Evolutionary conservation across 2,888 invertebrate genomes (phyloP), one percentile per base, ranked within the genome.

Genomic region (Myathropa florea): DNA sequence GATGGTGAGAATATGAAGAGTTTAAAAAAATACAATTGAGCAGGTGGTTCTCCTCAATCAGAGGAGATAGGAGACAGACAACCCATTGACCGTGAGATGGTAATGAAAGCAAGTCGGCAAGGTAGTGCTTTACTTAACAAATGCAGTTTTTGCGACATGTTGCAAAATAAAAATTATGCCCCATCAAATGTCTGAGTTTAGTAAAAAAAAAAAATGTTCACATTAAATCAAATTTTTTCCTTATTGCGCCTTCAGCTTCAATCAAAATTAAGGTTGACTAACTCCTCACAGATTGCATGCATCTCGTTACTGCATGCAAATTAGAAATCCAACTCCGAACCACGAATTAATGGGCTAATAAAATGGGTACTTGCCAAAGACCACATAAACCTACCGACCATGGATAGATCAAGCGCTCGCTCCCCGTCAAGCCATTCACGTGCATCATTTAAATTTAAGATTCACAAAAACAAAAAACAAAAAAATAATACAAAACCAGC

Each of bases 321-420:
- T 67, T 46, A 26, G 12, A 12, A 63, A 33, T n/a, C 24, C 24
- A 28, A 18, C 46, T 53, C 23, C 7, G 21, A 24, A 12, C 64
- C 36, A 64, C n/a, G 65, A 26, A 18, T 67, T 67, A 28, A 67
- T 53, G 53, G n/a, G 46, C 46, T 18, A 33, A 67, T 53, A 46
- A 53, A 67, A 46, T 46, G 21, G 24, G 26, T 26, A 46, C 28
- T 67, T 53, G 26, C 46, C 46, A 46, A 46, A 46, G 46, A 46
- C 46, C 46, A 46, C 18, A 46, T 46, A 46, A 46, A 46, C 46
- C 46, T 46, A 18, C 46, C 46, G 46, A 46, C 46, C 46, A 46
- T 46, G 18, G 46, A 18, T 46, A 7, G 4, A 46, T 33, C 33
- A 33, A 33, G 33, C 33, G 9, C 33, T 9, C 1, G 1, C 33